A percentile compares a stretch with the other conserved stretches of the same genome.
These are phyloP conservation scores for Sminthurinus aureus DNA, from an alignment of 2,888 invertebrate species.

Conservation along the genomic window DNA sequence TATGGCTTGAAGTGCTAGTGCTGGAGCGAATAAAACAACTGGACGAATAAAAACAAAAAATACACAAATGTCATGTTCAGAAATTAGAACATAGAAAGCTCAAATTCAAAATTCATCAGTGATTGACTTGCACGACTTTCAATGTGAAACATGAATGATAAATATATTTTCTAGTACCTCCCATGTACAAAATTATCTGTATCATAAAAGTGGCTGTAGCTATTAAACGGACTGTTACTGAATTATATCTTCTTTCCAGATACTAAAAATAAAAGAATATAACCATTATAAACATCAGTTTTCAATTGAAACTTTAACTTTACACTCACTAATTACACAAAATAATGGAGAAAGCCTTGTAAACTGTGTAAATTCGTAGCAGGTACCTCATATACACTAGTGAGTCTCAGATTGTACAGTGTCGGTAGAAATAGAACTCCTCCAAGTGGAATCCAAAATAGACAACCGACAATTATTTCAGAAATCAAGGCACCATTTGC, in stretches of 20 bases:
- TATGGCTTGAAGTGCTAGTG: conserved; percentile 52
- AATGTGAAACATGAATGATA: neutral
- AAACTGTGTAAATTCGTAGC: neutral
- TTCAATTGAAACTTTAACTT: neutral
- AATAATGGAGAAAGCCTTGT: neutral
- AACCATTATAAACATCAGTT: neutral
- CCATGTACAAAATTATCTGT: conserved; percentile 60
- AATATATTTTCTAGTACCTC: conserved; percentile 29
- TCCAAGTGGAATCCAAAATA: conserved; percentile 54
- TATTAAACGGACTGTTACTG: conserved; percentile 52
- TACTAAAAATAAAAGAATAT: conserved; percentile 56
- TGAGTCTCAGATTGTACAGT: conserved; percentile 50
- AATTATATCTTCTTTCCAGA: conserved; percentile 60
- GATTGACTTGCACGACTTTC: neutral
- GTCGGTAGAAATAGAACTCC: conserved; percentile 56
- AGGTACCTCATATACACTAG: conserved; percentile 56
- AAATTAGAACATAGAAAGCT: too few relatives aligned
- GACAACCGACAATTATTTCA: conserved; percentile 57
- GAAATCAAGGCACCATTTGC: conserved; percentile 55
- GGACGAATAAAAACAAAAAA: neutral
- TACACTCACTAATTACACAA: neutral
- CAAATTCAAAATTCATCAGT: neutral
- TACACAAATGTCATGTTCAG: too few relatives aligned
- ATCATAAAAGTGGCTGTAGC: conserved; percentile 57
- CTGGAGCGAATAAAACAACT: conserved; percentile 60